These are phyloP conservation scores for Mythimna vitellina DNA, from an alignment of 2,888 invertebrate genomes.

Conservation along the genomic window DNA sequence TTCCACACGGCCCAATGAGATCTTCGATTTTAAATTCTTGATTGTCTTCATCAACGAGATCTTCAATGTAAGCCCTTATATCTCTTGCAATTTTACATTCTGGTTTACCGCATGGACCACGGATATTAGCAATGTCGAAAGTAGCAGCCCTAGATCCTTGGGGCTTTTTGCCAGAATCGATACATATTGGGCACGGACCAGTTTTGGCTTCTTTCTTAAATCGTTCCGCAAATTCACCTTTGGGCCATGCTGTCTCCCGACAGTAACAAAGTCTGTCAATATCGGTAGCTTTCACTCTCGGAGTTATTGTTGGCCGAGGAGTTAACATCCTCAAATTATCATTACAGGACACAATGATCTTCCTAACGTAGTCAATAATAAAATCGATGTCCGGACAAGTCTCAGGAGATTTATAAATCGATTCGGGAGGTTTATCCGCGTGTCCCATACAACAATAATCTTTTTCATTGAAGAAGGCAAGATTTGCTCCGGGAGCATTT, in stretches of 20 bases:
- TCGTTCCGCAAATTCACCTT: conserved; percentile 78
- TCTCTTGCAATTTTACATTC: conserved; percentile 86
- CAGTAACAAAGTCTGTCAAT: conserved; percentile 86
- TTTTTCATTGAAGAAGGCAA: conserved; percentile 81
- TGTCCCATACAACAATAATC: conserved; percentile 83
- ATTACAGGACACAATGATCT: conserved; percentile 85
- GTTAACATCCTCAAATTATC: conserved; percentile 88
- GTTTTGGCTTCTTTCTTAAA: conserved; percentile 80
- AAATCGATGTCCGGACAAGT: conserved; percentile 83
- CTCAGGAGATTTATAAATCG: conserved; percentile 81
- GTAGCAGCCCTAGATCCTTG: conserved; percentile 66
- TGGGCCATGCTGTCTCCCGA: conserved; percentile 83
- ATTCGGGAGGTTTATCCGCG: conserved; percentile 84
- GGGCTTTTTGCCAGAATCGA: conserved; percentile 72
- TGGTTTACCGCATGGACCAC: conserved; percentile 85
- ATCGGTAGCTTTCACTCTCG: conserved; percentile 85
- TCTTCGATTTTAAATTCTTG: conserved; percentile 78
- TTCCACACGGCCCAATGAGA: conserved; percentile 86
- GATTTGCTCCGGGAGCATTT: conserved; percentile 84
- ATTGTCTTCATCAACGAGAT: conserved; percentile 83
- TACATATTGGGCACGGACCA: conserved; percentile 82
- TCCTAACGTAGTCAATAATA: conserved; percentile 85
- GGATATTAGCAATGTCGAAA: conserved; percentile 84
- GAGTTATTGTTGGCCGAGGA: conserved; percentile 81
- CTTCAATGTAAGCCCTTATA: conserved; percentile 83